These are phyloP conservation scores for Morus bassanus DNA, from an alignment of 2,797 vertebrate genomes.

Conservation along the genomic window DNA sequence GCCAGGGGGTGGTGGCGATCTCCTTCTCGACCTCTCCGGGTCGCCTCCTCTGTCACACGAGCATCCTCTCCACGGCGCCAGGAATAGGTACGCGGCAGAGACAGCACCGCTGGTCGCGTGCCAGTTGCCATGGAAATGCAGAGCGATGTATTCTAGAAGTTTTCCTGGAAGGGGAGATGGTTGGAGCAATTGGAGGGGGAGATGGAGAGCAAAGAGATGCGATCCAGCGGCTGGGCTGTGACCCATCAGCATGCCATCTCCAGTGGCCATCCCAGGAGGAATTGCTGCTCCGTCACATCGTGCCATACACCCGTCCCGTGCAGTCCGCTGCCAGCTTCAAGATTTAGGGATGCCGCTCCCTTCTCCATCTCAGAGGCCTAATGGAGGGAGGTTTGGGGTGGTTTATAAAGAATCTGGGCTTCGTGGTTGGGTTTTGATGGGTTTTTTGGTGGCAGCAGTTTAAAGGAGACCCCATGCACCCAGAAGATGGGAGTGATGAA, in stretches of 20 bases:
- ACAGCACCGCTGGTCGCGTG: not conserved
- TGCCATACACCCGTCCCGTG: rapidly evolving
- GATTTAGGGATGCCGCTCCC: not conserved
- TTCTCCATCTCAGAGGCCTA: not conserved
- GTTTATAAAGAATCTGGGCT: not conserved
- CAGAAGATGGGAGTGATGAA: not conserved
- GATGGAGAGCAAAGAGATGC: not conserved
- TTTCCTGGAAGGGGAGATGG: not conserved
- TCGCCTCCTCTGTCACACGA: not conserved
- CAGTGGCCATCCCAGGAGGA: not conserved
- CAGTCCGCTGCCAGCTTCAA: not conserved
- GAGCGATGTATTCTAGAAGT: conserved; percentile 24
- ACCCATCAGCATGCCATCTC: rapidly evolving
- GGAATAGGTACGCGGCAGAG: not conserved
- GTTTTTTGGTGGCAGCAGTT: not conserved
- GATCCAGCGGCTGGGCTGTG: not conserved
- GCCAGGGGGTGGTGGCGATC: not conserved
- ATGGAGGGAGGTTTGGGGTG: not conserved
- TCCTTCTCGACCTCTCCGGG: not conserved
- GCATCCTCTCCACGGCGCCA: not conserved
- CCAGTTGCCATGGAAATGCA: conserved; percentile 58
- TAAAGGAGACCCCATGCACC: not conserved
- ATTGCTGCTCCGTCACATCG: rapidly evolving
- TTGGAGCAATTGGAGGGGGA: rapidly evolving
- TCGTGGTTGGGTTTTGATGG: not conserved